phyloP scores from a whole-genome alignment of 2,888 invertebrate genomes.

The Serripes groenlandicus region DNA sequence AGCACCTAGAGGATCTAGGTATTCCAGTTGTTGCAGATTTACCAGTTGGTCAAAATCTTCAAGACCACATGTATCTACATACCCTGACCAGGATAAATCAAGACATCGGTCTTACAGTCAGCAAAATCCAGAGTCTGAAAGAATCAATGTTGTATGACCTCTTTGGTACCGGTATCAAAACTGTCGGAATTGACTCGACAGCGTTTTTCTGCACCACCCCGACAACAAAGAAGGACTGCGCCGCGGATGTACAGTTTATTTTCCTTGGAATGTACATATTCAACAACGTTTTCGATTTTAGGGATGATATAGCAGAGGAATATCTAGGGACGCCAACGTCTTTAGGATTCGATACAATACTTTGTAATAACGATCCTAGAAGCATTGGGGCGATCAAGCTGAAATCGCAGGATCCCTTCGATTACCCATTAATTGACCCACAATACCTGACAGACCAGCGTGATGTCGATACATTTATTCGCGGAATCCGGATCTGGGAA shows the following conservation, averaged over 20 bases:
- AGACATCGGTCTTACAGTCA: conserved; percentile 34
- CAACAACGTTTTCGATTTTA: conserved; percentile 20
- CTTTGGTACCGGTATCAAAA: conserved; percentile 40
- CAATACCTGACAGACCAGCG: conserved; percentile 91
- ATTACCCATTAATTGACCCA: conserved; percentile 94
- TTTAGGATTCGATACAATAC: background rate
- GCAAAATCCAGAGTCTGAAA: conserved; percentile 32
- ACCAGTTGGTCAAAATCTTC: conserved; percentile 70
- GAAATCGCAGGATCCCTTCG: conserved; percentile 91
- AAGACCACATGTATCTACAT: conserved; percentile 35
- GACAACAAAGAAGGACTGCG: conserved; percentile 30
- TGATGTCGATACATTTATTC: conserved; percentile 88
- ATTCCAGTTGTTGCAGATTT: conserved; percentile 81
- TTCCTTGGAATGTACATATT: conserved; percentile 16
- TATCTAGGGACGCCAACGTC: conserved; percentile 20
- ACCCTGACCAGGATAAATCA: conserved; percentile 26
- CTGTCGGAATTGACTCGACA: conserved; percentile 46
- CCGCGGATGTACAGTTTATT: conserved; percentile 54
- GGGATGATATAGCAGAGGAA: conserved; percentile 47
- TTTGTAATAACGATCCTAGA: conserved; percentile 88
- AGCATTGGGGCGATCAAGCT: conserved; percentile 92
- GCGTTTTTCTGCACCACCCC: conserved; percentile 46
- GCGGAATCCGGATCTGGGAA: conserved; percentile 52
- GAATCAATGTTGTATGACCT: conserved; percentile 36
- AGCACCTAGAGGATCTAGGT: conserved; percentile 80